These are phyloP conservation scores for Sarcophaga peregrina DNA, from an alignment of 1,140 invertebrate genomes.

Conservation along the genomic window DNA sequence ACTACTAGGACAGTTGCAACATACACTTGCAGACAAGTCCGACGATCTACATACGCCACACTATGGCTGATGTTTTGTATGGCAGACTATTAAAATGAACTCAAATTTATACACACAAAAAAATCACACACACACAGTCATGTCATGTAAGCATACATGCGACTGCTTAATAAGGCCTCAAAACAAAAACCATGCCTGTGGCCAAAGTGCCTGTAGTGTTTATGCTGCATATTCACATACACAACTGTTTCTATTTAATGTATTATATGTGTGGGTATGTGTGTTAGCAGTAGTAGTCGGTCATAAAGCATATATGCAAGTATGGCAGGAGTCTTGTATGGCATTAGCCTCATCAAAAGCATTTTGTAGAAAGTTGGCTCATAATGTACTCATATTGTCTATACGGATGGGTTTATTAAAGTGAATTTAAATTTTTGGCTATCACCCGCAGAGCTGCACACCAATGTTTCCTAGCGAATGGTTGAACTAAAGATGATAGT, in stretches of 20 bases:
- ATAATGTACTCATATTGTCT: neutral
- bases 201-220: neutral
- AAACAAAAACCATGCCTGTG: slow-evolving; percentile 8
- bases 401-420: neutral
- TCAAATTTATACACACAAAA: too few species aligned
- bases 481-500: too few species aligned
- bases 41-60: neutral
- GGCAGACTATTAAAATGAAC: too few species aligned
- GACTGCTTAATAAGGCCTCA: neutral
- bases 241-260: too few species aligned
- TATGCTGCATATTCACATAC: neutral
- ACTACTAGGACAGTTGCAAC: too few species aligned
- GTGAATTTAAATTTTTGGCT: neutral
- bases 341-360: neutral
- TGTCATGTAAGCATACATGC: too few species aligned
- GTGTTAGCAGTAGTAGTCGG: too few species aligned
- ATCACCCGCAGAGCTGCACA: too few species aligned
- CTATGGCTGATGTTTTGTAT: neutral
- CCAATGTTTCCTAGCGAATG: too few species aligned
- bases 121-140: too few species aligned
- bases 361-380: neutral
- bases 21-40: neutral
- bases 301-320: too few species aligned
- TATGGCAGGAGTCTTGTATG: neutral
- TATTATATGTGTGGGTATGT: too few species aligned